Conservation (phyloP, 2,113 vertebrate species). For the Callipepla californica region DNA sequence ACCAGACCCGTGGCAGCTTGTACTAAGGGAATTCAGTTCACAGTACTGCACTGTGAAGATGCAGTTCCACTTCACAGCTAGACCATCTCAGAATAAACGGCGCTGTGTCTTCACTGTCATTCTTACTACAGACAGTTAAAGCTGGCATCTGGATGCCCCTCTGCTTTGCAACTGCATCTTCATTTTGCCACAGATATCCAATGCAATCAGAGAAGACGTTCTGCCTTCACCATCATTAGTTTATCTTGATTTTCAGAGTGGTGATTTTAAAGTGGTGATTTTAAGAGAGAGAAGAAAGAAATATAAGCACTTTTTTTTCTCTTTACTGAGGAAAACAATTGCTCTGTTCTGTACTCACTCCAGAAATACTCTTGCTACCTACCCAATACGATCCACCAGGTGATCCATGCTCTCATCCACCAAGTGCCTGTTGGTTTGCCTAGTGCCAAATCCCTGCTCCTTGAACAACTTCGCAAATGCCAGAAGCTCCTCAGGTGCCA, state of each 20-base stretch:
- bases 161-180: neutral
- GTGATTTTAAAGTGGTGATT: neutral
- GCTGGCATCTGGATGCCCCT: neutral
- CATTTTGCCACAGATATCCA: neutral
- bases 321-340: neutral
- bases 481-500: constrained; percentile 88
- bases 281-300: neutral
- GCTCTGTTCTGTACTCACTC: neutral
- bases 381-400: constrained; percentile 94
- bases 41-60: neutral
- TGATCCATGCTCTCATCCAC: constrained; percentile 94
- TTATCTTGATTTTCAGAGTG: neutral
- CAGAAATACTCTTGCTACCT: neutral
- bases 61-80: neutral
- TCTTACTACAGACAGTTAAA: neutral
- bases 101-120: neutral
- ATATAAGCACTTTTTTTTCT: neutral
- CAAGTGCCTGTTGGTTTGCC: constrained; percentile 94
- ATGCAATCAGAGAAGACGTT: neutral
- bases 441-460: constrained; percentile 92
- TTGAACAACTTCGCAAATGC: constrained; percentile 92
- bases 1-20: neutral
- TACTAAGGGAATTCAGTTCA: neutral
- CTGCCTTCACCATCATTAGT: neutral
- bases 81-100: neutral